phyloP scores from a whole-genome alignment of 2,113 vertebrate species.

The Urocitellus parryii region DNA sequence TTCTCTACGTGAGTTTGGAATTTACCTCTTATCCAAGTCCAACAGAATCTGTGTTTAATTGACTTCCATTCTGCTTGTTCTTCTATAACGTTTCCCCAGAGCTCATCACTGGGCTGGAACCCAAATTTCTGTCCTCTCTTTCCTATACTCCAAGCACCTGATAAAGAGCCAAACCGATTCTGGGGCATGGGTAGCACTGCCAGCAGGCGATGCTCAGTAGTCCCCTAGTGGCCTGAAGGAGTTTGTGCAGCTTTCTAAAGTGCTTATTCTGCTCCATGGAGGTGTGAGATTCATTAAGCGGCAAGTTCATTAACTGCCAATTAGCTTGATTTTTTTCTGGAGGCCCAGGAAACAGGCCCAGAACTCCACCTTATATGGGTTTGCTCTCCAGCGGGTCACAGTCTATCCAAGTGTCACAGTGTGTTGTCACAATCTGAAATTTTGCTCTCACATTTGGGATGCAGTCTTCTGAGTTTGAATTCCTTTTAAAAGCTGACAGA shows the following conservation, averaged over 20 bases:
- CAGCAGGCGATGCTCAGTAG: slow-evolving; percentile 33
- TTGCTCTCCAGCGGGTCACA: neutral
- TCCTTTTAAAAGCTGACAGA: neutral
- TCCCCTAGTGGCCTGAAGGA: slow-evolving; percentile 70
- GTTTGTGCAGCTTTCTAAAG: slow-evolving; percentile 47
- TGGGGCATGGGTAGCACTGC: neutral
- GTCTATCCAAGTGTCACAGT: neutral
- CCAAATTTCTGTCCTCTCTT: slow-evolving; percentile 32
- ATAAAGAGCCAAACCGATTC: slow-evolving; percentile 51
- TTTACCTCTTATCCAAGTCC: slow-evolving; percentile 28
- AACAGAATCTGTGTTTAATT: slow-evolving; percentile 55
- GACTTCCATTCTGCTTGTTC: slow-evolving; percentile 32
- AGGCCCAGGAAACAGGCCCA: neutral
- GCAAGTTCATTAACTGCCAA: slow-evolving; percentile 28
- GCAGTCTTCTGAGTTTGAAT: neutral
- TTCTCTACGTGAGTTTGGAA: neutral
- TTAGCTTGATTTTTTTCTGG: neutral
- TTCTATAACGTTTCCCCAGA: slow-evolving; percentile 37
- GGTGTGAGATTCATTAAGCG: slow-evolving; percentile 16
- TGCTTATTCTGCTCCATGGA: neutral
- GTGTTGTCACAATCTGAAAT: neutral
- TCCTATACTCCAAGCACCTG: neutral
- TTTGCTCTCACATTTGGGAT: neutral
- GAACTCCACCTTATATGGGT: neutral
- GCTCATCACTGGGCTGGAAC: slow-evolving; percentile 27